phyloP scores from a whole-genome alignment of 1,140 invertebrate species.

The Sarcophaga peregrina region DNA sequence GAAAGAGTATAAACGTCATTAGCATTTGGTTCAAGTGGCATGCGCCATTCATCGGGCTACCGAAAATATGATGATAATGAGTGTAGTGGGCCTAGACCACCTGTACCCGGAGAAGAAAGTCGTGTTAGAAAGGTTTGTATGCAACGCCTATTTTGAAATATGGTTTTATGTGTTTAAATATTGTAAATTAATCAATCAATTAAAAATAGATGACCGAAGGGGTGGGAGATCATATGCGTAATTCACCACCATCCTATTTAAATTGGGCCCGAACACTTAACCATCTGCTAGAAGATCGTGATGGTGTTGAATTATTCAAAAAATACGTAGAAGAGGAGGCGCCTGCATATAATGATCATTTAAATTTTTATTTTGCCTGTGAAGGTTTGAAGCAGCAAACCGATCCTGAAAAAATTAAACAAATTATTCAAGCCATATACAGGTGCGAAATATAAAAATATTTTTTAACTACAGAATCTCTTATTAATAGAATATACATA shows the following conservation, averaged over 20 bases:
- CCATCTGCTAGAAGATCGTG: constrained; percentile 83
- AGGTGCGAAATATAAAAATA: constrained; percentile 67
- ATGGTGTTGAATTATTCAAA: constrained; percentile 87
- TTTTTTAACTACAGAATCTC: background rate
- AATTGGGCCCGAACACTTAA: constrained; percentile 88
- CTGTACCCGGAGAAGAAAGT: constrained; percentile 67
- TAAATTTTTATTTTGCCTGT: constrained; percentile 93
- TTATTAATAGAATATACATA: background rate
- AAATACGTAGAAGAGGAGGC: constrained; percentile 85
- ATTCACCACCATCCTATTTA: constrained; percentile 81
- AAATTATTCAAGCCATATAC: constrained; percentile 85
- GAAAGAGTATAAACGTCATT: constrained; percentile 27
- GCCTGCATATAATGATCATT: constrained; percentile 78
- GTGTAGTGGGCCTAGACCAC: constrained; percentile 66
- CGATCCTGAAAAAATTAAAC: constrained; percentile 77
- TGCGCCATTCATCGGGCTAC: constrained; percentile 63
- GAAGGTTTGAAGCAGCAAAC: constrained; percentile 86
- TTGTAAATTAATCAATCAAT: too few species aligned
- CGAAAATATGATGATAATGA: constrained; percentile 67
- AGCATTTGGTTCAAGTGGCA: constrained; percentile 54
- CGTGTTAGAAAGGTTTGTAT: constrained; percentile 63
- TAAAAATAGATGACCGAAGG: constrained; percentile 64
- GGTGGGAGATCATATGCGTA: constrained; percentile 67
- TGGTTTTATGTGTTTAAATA: too few species aligned
- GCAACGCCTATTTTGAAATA: background rate